phyloP scores from a whole-genome alignment of 2,888 invertebrate species.

The Lycophotia porphyrea region DNA sequence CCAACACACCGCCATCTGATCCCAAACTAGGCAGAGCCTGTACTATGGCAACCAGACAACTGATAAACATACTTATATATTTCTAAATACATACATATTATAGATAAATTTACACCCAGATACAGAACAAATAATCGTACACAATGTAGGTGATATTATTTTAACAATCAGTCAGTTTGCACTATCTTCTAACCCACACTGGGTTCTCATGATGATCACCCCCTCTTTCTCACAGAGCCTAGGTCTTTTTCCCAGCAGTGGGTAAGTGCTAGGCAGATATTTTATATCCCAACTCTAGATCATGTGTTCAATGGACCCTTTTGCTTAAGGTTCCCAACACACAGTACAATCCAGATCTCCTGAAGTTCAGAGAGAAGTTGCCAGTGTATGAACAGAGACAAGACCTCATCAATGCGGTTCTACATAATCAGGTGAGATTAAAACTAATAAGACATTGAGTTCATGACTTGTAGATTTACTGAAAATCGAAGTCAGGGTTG shows the following conservation, averaged over 20 bases:
- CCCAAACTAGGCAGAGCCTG: too few species aligned
- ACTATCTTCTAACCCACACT: background rate
- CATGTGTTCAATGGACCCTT: too few species aligned
- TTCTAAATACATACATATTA: too few species aligned
- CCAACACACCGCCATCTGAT: too few species aligned
- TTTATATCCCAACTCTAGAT: background rate
- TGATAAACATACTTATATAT: too few species aligned
- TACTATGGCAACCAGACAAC: too few species aligned
- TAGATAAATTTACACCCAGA: too few species aligned
- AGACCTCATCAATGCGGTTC: constrained; percentile 92
- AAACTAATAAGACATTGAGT: background rate
- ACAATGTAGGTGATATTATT: background rate
- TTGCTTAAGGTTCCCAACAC: constrained; percentile 83
- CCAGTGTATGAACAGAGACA: constrained; percentile 93
- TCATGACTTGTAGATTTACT: background rate
- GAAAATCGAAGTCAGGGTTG: background rate
- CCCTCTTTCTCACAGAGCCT: background rate
- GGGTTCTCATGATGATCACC: background rate
- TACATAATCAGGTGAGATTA: constrained; percentile 90
- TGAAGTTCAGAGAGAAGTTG: constrained; percentile 91
- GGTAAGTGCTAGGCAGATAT: background rate
- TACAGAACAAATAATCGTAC: too few species aligned
- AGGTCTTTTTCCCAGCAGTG: background rate
- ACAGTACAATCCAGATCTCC: constrained; percentile 88
- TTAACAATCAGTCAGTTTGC: background rate